Conservation (phyloP, 1,140 invertebrate species). For the Plutomurus gul region DNA sequence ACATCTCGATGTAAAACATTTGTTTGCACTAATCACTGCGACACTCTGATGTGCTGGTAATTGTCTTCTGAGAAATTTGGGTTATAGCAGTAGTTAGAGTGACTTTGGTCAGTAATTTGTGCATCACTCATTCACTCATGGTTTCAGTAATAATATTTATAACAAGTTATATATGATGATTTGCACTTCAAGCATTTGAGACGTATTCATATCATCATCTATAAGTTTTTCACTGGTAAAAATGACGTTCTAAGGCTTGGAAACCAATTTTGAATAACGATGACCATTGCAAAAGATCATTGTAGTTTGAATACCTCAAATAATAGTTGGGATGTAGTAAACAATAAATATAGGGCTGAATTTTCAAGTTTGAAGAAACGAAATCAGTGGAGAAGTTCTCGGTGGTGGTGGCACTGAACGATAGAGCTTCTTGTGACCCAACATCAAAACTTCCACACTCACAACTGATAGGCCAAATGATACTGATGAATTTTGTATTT, state of each 20-base stretch:
- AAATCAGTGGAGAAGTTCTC: background rate
- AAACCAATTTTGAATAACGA: conserved; percentile 22
- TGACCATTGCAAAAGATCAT: conserved; percentile 6
- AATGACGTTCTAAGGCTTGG: conserved; percentile 26
- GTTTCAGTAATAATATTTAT: conserved; percentile 17
- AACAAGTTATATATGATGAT: conserved; percentile 27
- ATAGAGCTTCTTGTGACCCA: conserved; percentile 1
- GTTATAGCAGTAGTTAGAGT: conserved; percentile 1
- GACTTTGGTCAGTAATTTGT: conserved; percentile 30
- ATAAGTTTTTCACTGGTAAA: conserved; percentile 28
- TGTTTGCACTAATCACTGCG: conserved; percentile 20
- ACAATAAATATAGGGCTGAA: background rate
- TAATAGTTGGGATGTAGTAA: background rate
- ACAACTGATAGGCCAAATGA: background rate
- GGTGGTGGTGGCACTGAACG: conserved; percentile 15
- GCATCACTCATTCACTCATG: conserved; percentile 17
- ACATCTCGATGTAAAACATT: conserved; percentile 20
- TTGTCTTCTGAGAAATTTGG: background rate
- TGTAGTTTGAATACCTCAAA: background rate
- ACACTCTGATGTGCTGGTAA: conserved; percentile 16
- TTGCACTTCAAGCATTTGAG: conserved; percentile 29
- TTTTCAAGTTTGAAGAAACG: conserved; percentile 21
- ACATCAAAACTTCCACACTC: background rate
- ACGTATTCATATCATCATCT: conserved; percentile 27
- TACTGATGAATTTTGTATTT: background rate